phyloP scores from a whole-genome alignment of 2,888 invertebrate species.

The Anthrax anthrax region DNA sequence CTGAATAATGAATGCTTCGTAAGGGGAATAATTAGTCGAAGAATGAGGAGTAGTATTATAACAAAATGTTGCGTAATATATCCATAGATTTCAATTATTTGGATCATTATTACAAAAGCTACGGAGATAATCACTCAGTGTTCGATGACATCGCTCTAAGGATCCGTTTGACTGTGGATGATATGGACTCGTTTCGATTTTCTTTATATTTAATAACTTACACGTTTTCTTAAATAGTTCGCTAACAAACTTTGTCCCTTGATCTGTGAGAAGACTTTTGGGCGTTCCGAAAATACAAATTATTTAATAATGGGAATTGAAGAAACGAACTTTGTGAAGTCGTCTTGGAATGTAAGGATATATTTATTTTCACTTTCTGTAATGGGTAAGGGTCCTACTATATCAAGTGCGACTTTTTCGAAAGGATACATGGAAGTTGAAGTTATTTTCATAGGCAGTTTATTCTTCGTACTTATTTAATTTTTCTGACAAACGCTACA shows the following conservation, averaged over 20 bases:
- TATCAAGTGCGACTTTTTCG: not conserved
- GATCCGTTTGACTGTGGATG: constrained; percentile 16
- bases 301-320: not conserved
- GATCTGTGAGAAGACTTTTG: not conserved
- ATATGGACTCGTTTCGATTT: constrained; percentile 1
- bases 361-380: not conserved
- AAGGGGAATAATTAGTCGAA: not conserved
- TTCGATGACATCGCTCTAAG: constrained; percentile 21
- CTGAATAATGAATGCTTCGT: not conserved
- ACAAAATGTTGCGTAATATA: constrained; percentile 18
- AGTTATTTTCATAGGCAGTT: constrained; percentile 6
- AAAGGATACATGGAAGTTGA: not conserved
- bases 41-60: constrained; percentile 19
- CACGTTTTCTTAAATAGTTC: constrained; percentile 13
- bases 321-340: not conserved
- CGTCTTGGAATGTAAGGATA: not conserved
- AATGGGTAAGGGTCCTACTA: not conserved
- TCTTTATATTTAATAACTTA: not conserved
- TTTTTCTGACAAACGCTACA: constrained; percentile 3
- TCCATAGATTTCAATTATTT: constrained; percentile 21
- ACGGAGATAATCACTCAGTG: constrained; percentile 19
- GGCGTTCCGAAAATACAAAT: not conserved
- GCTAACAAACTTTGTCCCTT: constrained; percentile 1
- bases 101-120: constrained; percentile 18
- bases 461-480: not conserved